Percentiles rank a stretch among this genome's conserved stretches.
Conservation (phyloP, 2,113 vertebrate genomes). For the Kryptolebias marmoratus region DNA sequence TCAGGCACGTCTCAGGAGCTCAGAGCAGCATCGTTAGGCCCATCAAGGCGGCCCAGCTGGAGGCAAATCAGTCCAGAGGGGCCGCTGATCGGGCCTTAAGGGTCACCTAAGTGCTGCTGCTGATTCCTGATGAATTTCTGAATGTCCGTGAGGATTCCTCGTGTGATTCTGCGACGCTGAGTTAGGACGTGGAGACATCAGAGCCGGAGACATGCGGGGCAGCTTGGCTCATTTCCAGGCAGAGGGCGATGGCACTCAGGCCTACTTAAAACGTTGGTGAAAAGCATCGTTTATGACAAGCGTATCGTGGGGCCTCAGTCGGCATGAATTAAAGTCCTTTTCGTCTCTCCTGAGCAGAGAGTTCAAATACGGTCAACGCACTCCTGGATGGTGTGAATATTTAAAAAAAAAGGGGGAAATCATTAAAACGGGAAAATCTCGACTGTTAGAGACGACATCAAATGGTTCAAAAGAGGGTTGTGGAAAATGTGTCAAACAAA, state of each 20-base stretch:
- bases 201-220: constrained; percentile 76
- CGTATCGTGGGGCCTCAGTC: neutral
- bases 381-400: constrained; percentile 69
- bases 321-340: neutral
- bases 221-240: constrained; percentile 69
- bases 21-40: constrained; percentile 78
- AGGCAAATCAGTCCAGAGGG: constrained; percentile 77
- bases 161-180: constrained; percentile 42
- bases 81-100: constrained; percentile 79
- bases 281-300: neutral
- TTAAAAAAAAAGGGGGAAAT: constrained; percentile 68
- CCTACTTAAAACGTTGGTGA: constrained; percentile 77
- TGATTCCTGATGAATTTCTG: neutral
- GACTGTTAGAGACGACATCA: constrained; percentile 61
- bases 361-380: constrained; percentile 66
- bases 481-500: neutral
- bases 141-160: neutral
- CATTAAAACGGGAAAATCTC: constrained; percentile 65
- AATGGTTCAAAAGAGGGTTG: constrained; percentile 82
- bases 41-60: constrained; percentile 80
- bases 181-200: constrained; percentile 80
- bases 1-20: constrained; percentile 70
- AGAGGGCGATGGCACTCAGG: constrained; percentile 75
- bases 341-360: constrained; percentile 64
- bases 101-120: constrained; percentile 57